Percentiles rank a stretch among this genome's conserved stretches.
phyloP scores from a whole-genome alignment of 1,140 invertebrate genomes.

The Heliconius hermathena region DNA sequence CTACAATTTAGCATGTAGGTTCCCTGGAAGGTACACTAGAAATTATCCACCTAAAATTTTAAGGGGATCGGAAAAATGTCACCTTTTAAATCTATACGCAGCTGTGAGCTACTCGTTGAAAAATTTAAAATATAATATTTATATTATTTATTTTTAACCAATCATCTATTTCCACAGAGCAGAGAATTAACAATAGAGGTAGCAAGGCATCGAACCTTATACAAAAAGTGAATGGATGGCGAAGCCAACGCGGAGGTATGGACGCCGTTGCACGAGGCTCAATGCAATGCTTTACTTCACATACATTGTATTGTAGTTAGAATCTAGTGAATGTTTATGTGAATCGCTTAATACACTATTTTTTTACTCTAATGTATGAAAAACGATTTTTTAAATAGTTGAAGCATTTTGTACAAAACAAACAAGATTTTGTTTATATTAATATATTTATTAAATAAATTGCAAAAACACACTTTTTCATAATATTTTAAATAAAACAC shows the following conservation, averaged over 20 bases:
- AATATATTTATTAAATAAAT: too few relatives aligned
- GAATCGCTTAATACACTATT: neutral
- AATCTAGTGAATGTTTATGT: neutral
- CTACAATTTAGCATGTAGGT: too few relatives aligned
- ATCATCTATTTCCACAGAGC: slow-evolving; percentile 71
- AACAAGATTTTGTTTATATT: too few relatives aligned
- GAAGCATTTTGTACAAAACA: neutral
- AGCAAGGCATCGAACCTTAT: slow-evolving; percentile 68
- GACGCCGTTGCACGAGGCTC: slow-evolving; percentile 42
- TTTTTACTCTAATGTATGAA: neutral
- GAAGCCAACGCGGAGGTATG: slow-evolving; percentile 77
- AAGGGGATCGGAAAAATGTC: too few relatives aligned
- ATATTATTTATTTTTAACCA: slow-evolving; percentile 24
- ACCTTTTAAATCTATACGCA: too few relatives aligned
- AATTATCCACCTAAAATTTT: too few relatives aligned
- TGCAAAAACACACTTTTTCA: too few relatives aligned
- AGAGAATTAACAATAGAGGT: slow-evolving; percentile 78
- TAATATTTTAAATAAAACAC: neutral
- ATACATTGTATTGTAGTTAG: neutral
- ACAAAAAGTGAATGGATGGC: slow-evolving; percentile 75
- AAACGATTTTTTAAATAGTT: neutral
- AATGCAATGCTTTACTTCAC: slow-evolving; percentile 11
- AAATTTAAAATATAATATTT: too few relatives aligned
- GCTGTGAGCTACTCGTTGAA: too few relatives aligned
- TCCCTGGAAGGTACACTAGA: too few relatives aligned